Evolutionary conservation across 2,797 vertebrate genomes (phyloP), one percentile per base, ranked within the genome.

Genomic region (Antennarius maculatus): DNA sequence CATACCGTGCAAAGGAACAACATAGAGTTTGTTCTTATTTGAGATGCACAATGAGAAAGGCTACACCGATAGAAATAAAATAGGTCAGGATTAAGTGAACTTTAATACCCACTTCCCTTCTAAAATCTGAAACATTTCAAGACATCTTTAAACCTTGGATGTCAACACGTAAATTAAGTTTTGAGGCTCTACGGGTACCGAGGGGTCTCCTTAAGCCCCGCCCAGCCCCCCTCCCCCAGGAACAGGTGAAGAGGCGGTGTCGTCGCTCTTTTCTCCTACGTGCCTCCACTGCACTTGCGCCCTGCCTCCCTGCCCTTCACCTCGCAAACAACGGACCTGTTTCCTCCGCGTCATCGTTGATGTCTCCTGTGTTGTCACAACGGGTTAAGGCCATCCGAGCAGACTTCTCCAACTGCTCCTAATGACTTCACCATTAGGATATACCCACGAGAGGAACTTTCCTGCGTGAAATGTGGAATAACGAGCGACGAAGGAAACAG

Each of bases 331-430:
- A 39, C 68, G 74, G 34, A 51, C 15, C 47, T 10, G 70, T 18
- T 80, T 82, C 73, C 77, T 81, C 1, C 0, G 62, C 82, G 82
- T 79, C 85, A 84, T 23, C 76, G 61, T 56, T 13, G 59, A 61
- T 50, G 77, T 41, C 58, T 76, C 54, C 45, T 34, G 62, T 48
- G 0, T 23, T 3, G 47, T 53, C 45, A 16, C 58, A 3, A 9
- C 23, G 23, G 10, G 16, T n/a, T 2, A 18, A 41, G 4, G n/a
- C 39, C 23, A 17, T 34, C 41, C 4, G 43, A 45, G 18, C 0
- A 10, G 0, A 4, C 61, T 11, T 47, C 62, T 61, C 29, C 41
- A 11, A 6, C 45, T 6, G 31, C 52, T 12, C 10, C 23, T 4
- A 1, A 10, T 13, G 31, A 34, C 54, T 6, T 1, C 41, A 41